Evolutionary conservation across 2,797 vertebrate genomes (phyloP).

Genomic region (Eulemur rubriventer): DNA sequence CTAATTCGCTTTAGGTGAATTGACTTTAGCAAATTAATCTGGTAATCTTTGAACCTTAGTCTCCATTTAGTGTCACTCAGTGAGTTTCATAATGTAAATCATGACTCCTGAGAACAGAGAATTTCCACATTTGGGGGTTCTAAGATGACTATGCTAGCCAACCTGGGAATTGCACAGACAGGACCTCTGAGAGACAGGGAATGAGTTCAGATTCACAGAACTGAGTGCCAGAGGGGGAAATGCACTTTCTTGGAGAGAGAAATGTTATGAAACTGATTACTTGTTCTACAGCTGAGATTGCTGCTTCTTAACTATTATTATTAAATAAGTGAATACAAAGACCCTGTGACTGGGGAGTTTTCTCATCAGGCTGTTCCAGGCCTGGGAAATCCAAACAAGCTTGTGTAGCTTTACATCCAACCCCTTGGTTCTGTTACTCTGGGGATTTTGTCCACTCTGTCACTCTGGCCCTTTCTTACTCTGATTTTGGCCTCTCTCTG

Average conservation of each 20-base stretch:
- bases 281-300: neutral
- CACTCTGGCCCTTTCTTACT: neutral
- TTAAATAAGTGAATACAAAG: neutral
- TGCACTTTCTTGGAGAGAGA: neutral
- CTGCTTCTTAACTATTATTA: constrained; percentile 8
- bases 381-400: neutral
- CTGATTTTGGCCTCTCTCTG: neutral
- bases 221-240: neutral
- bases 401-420: neutral
- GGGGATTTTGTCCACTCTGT: neutral
- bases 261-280: neutral
- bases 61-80: neutral
- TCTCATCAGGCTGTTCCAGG: neutral
- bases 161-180: neutral
- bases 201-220: neutral
- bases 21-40: constrained; percentile 40
- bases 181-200: neutral
- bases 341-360: neutral
- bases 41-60: constrained; percentile 30
- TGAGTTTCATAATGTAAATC: neutral
- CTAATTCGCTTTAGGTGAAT: constrained; percentile 1
- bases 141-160: neutral
- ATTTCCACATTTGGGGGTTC: neutral
- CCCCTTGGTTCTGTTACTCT: neutral
- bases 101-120: neutral